A percentile compares a stretch with the other conserved stretches of the same genome.
These are phyloP conservation scores for Myotis planiceps DNA, from an alignment of 2,797 vertebrate species.

Conservation along the genomic window DNA sequence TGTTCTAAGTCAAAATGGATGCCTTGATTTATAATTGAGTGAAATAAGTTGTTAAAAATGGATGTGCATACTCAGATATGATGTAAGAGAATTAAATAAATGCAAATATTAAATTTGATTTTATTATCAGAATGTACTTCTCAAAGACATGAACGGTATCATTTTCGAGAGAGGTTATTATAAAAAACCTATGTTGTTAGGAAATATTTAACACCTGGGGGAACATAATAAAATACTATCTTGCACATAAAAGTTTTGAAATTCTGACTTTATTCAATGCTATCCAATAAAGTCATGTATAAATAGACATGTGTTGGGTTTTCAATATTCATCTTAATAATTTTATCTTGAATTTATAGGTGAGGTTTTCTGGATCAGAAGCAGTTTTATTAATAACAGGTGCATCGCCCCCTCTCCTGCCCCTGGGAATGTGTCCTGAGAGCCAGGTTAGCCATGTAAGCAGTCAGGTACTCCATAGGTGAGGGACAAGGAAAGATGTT, in stretches of 20 bases:
- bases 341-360: neutral
- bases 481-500: neutral
- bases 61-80: neutral
- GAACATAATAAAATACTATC: neutral
- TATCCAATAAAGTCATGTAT: neutral
- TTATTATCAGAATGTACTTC: neutral
- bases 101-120: neutral
- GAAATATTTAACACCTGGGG: neutral
- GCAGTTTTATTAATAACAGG: neutral
- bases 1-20: neutral
- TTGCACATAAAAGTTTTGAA: neutral
- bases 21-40: neutral
- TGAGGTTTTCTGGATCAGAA: neutral
- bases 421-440: fast-evolving
- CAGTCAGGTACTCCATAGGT: fast-evolving
- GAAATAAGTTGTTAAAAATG: neutral
- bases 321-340: neutral
- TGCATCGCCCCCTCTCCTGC: fast-evolving
- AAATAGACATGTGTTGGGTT: neutral
- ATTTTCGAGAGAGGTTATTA: neutral
- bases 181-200: neutral
- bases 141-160: neutral
- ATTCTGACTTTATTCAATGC: neutral
- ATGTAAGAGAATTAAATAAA: neutral
- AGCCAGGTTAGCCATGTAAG: neutral